A percentile compares a stretch with the other conserved stretches of the same genome.
Conservation (phyloP, 2,888 invertebrate genomes). For the Cybosia mesomella region DNA sequence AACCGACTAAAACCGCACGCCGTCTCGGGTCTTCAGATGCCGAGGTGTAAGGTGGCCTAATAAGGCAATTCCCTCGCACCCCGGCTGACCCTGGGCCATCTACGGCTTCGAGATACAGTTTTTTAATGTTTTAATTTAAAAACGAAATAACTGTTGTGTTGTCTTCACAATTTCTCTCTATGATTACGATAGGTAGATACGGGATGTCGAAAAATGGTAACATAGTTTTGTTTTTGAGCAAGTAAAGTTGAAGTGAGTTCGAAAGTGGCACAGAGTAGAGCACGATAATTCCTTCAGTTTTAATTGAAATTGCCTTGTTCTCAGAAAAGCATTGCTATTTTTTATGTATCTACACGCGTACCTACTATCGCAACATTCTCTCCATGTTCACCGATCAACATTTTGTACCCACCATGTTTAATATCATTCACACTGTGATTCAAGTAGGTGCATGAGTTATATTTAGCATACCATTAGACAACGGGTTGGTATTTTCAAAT, state of each 20-base stretch:
- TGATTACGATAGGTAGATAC: neutral
- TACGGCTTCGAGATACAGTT: no score
- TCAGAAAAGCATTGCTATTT: neutral
- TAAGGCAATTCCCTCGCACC: no score
- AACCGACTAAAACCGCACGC: no score
- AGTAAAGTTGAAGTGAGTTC: neutral
- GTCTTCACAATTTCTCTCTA: no score
- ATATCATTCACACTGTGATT: constrained; percentile 1
- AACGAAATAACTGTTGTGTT: neutral
- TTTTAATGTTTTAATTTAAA: neutral
- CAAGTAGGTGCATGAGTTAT: neutral
- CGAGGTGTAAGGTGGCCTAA: no score
- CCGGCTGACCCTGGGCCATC: no score
- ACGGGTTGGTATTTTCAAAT: neutral
- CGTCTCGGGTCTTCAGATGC: no score
- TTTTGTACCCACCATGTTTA: neutral
- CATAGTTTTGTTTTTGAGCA: neutral
- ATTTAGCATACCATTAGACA: neutral
- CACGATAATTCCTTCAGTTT: neutral
- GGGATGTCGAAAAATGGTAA: neutral
- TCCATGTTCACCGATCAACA: neutral
- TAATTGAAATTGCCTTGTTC: neutral
- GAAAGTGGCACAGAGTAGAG: neutral
- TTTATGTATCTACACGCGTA: neutral
- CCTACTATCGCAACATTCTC: neutral